These are phyloP conservation scores for Syngnathoides biaculeatus DNA, from an alignment of 2,113 vertebrate genomes.

Conservation along the genomic window DNA sequence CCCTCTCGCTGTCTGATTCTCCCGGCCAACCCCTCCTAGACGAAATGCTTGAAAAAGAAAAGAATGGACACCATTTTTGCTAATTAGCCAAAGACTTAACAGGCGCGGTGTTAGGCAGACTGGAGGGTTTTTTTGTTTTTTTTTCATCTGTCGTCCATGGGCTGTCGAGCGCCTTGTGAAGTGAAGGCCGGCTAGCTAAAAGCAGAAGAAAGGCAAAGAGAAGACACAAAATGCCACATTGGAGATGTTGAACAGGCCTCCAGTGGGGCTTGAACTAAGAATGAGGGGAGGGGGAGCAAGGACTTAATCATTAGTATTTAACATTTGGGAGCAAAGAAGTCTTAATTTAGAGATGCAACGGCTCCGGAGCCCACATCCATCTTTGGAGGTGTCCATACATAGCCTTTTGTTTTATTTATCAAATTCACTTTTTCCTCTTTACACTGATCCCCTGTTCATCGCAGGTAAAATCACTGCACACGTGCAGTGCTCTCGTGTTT, in stretches of 20 bases:
- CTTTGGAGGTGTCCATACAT: conserved; percentile 58
- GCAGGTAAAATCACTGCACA: background rate
- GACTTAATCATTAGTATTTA: conserved; percentile 69
- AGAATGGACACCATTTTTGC: conserved; percentile 81
- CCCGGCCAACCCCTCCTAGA: conserved; percentile 80
- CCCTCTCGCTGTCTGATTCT: conserved; percentile 46
- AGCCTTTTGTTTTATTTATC: conserved; percentile 14
- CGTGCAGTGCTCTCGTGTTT: background rate
- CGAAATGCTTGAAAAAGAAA: conserved; percentile 82
- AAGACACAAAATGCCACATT: conserved; percentile 68
- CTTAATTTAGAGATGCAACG: conserved; percentile 70
- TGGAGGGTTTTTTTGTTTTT: conserved; percentile 42
- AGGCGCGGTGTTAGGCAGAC: conserved; percentile 75
- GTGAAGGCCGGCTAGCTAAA: conserved; percentile 72
- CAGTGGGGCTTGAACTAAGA: conserved; percentile 68
- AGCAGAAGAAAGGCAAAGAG: conserved; percentile 67
- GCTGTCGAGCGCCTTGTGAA: conserved; percentile 73
- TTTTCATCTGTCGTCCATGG: conserved; percentile 75
- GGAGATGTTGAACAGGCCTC: conserved; percentile 71
- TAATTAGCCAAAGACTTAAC: conserved; percentile 95
- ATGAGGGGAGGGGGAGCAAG: conserved; percentile 40
- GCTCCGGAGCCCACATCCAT: conserved; percentile 53
- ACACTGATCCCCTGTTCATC: background rate
- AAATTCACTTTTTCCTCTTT: background rate
- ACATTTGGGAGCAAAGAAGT: conserved; percentile 67